Base-by-base conservation (phyloP, 1,140 invertebrate genomes). In the Drosophila bipectinata region DNA sequence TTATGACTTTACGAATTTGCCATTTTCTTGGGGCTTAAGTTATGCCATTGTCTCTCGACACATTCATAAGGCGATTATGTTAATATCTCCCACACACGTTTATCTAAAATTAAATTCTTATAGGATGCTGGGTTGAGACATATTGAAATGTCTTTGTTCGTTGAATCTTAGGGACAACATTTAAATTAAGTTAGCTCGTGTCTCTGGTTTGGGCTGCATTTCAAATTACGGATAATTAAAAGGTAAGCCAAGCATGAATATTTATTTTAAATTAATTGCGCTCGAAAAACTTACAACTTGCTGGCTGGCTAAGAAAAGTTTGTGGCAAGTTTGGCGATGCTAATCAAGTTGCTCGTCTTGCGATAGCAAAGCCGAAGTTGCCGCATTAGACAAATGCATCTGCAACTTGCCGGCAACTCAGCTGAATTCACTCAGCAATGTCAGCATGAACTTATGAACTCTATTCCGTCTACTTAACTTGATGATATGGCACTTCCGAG, bases 51-150 rank as follows among this genome's bases (percentile, higher is more conserved):
- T 30, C 57, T 77, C 72, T 53, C 45, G 63, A 21, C 58, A 49
- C 34, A 52, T 54, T 64, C 59, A 72, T 76, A 78, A 82, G 61
- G 63, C 66, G 79, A 87, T 87, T 85, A 87, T 87, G 82, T 52
- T 78, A 79, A 87, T 81, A 62, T 32, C 18, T 12, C 18, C 18
- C 24, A 14, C 34, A 24, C 30, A 32, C 15, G 15, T 48, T 26
- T 48, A 39, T 69, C 45, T 58, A 2, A 68, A 62, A 78, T 75
- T 45, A 68, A 71, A 85, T 80, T 74, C 69, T 49, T 64, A 48
- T 12, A 10, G 18, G 8, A 2, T 8, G 8, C 4, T 7, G 5
- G 26, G 26, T 6, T 28, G 6, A 5, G 26, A 37, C 14, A 57
- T 34, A n/a, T 39, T 15, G 49, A 68, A 45, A 28, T 14, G 14